Evolutionary conservation across 2,888 invertebrate genomes (phyloP), one percentile per base, ranked within the genome.

Genomic region (Cyclophora punctaria): DNA sequence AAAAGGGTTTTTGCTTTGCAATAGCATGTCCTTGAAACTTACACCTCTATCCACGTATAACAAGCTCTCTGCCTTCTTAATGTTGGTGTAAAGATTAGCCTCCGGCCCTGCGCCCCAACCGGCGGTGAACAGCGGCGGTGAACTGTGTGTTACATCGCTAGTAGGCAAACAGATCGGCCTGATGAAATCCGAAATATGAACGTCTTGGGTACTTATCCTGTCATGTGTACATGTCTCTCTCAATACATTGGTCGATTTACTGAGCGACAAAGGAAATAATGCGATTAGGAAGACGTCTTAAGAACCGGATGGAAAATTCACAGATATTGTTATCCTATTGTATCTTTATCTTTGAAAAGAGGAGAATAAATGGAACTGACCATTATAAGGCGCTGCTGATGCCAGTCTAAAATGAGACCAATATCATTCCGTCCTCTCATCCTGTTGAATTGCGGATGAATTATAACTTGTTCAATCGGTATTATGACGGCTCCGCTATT

Each of bases 371-470:
- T 20, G 20, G 20, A 20, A 37, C 37, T 37, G 63, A 90, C 90
- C 79, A 55, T 84, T 78, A 56, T 80, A 80, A 20, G 74, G 77
- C 3, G 81, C 83, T 5, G 3, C 69, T 60, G 43, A 66, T 64
- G 37, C 71, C 46, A 90, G 58, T 51, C 83, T 79, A 37, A n/a
- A n/a, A 90, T 65, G 41, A 90, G 58, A 2, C 88, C 90, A 7
- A 90, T 85, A 59, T 90, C 90, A 53, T 82, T 20, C 20, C 2
- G 73, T 20, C 20, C 20, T 20, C 20, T 20, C 20, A 20, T 20
- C 20, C 20, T 20, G 20, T 20, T 20, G 2, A 20, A 20, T 20
- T 20, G 20, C 20, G 20, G 20, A 59, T 90, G 89, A 0, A 82
- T 66, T 41, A 84, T 81, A 42, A 69, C 69, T 48, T 71, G 68